These are phyloP conservation scores for Melanostoma scalare DNA, from an alignment of 2,888 invertebrate genomes.

Conservation along the genomic window DNA sequence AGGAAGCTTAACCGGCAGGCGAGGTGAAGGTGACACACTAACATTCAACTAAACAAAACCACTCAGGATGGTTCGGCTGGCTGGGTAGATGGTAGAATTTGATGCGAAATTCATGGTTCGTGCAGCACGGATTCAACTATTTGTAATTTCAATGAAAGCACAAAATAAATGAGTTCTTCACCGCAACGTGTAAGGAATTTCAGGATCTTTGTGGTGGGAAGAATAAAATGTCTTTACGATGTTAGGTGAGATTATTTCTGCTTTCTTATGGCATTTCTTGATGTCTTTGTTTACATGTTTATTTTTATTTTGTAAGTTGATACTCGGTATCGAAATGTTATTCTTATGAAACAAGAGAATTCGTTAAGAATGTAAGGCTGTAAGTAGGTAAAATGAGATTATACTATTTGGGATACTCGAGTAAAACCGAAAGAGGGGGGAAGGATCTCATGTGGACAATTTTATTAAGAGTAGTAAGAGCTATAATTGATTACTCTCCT, in stretches of 20 bases:
- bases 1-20: not conserved
- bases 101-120: conserved; percentile 27
- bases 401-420: not conserved
- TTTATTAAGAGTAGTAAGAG: conserved; percentile 14
- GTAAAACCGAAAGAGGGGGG: not conserved
- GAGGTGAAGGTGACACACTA: conserved; percentile 14
- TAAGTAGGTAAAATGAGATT: not conserved
- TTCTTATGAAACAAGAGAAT: not conserved
- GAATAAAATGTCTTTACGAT: conserved; percentile 30
- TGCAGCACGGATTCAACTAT: conserved; percentile 17
- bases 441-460: conserved; percentile 9
- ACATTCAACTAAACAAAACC: not conserved
- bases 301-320: conserved; percentile 7
- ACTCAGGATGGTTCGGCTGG: not conserved
- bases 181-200: conserved; percentile 2
- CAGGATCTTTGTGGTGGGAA: not conserved
- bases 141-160: not conserved
- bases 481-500: conserved; percentile 26
- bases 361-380: not conserved
- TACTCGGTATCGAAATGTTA: not conserved
- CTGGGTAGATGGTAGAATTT: conserved; percentile 1
- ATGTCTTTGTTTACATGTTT: conserved; percentile 23
- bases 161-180: conserved; percentile 7
- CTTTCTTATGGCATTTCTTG: conserved; percentile 24
- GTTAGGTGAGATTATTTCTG: conserved; percentile 45